These are phyloP conservation scores for Peribatodes rhomboidaria DNA, from an alignment of 2,888 invertebrate species.

Conservation along the genomic window DNA sequence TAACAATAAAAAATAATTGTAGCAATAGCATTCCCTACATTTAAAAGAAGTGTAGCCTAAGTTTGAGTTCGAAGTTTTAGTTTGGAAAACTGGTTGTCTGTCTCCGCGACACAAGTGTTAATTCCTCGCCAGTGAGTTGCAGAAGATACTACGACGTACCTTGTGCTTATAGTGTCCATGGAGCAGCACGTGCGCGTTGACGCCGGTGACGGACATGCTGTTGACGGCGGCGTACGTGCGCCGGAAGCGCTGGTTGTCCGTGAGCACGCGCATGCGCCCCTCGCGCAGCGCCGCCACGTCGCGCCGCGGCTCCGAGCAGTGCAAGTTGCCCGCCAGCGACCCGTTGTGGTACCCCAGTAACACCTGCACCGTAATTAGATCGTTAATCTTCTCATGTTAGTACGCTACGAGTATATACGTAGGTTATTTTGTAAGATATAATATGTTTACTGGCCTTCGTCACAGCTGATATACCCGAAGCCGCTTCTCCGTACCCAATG, in stretches of 20 bases:
- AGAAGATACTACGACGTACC: no score
- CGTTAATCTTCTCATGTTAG: background rate
- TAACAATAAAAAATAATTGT: no score
- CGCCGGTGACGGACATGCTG: slow-evolving; percentile 62
- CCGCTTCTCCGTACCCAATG: slow-evolving; percentile 67
- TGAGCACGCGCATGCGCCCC: slow-evolving; percentile 85
- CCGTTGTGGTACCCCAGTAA: slow-evolving; percentile 88
- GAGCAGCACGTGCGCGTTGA: slow-evolving; percentile 62
- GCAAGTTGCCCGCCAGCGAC: slow-evolving; percentile 89
- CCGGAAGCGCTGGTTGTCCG: slow-evolving; percentile 83
- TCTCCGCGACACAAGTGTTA: no score
- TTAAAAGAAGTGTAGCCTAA: no score
- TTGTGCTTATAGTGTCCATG: slow-evolving; percentile 63
- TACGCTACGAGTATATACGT: no score
- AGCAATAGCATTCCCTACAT: no score
- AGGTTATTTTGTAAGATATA: no score
- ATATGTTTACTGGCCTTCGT: background rate
- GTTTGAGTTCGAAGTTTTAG: no score
- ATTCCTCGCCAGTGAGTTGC: no score
- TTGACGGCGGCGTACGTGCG: slow-evolving; percentile 77
- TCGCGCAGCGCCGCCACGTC: slow-evolving; percentile 78
- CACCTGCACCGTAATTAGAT: slow-evolving; percentile 57
- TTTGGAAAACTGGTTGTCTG: no score
- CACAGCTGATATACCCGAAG: slow-evolving; percentile 31
- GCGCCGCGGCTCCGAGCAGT: slow-evolving; percentile 86